Evolutionary conservation across 1,140 invertebrate species (phyloP).

Genomic region (Monomorium pharaonis): DNA sequence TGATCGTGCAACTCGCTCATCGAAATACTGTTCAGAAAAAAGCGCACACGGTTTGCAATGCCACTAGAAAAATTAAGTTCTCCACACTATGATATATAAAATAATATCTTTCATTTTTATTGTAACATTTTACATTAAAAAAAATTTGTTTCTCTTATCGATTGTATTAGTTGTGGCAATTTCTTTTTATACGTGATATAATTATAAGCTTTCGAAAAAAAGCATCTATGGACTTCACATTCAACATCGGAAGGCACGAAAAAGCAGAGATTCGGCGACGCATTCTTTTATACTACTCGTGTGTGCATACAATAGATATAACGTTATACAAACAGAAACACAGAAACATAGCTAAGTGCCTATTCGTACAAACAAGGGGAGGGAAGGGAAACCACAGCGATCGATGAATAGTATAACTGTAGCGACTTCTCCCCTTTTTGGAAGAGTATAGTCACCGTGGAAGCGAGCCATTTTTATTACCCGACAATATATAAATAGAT

Average conservation of each 20-base stretch:
- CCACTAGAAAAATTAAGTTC: conserved; percentile 18
- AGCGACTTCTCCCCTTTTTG: conserved; percentile 61
- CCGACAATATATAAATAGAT: conserved; percentile 72
- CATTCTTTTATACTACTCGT: conserved; percentile 48
- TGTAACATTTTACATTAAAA: not conserved
- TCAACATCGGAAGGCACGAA: conserved; percentile 24
- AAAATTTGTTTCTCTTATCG: not conserved
- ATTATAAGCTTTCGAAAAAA: not conserved
- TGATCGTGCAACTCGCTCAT: conserved; percentile 60
- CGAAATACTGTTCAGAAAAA: conserved; percentile 33
- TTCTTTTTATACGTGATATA: not conserved
- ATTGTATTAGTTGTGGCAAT: not conserved
- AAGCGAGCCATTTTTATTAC: conserved; percentile 66
- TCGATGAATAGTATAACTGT: conserved; percentile 60
- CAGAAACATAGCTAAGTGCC: conserved; percentile 83
- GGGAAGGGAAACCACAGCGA: conserved; percentile 62
- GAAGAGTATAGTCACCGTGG: conserved; percentile 64
- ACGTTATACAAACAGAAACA: conserved; percentile 63
- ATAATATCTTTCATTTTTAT: not conserved
- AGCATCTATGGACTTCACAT: not conserved
- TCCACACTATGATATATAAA: not conserved
- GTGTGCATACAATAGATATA: conserved; percentile 37
- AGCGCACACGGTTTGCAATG: conserved; percentile 3
- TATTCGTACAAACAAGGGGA: conserved; percentile 75
- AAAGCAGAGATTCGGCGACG: conserved; percentile 54